Evolutionary conservation across 2,888 invertebrate genomes (phyloP), one percentile per base, ranked within the genome.

Genomic region (Trissoscelio sp.): DNA sequence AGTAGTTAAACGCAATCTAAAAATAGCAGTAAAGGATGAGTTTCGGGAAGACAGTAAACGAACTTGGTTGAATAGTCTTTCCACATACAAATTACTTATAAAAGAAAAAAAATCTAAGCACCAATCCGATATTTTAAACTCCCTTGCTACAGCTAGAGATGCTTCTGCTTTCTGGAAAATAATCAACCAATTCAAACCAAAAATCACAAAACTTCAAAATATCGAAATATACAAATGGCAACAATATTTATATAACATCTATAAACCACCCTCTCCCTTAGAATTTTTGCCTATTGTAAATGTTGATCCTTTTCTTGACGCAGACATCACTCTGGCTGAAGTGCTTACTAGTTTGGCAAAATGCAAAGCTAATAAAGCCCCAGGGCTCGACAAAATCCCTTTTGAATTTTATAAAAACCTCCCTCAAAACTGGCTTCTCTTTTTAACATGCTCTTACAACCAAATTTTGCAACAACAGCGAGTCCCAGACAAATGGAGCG

Each of bases 321-420:
- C n/a, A n/a, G n/a, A n/a, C n/a, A n/a, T n/a, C n/a, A n/a, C n/a
- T n/a, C n/a, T n/a, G n/a, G n/a, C n/a, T n/a, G n/a, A 37, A 9
- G n/a, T n/a, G 1, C 37, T 37, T 37, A 37, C 9, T n/a, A n/a
- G 37, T 37, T n/a, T 37, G 37, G n/a, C 7, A 4, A 37, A 37
- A 37, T 37, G 37, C n/a, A 37, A 37, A 48, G 11, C 11, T 22
- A 24, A 24, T 5, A 22, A 48, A n/a, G 48, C 48, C 9, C 11
- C 48, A 4, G 48, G 48, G 3, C 4, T n/a, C 0, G 48, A 48
- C n/a, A 5, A 5, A 9, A 22, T 48, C 22, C 7, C 22, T 24
- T 48, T 48, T n/a, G 48, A 48, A n/a, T 22, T 48, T 11, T n/a
- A 22, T 11, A 48, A 24, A 22, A 22, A 20, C 22, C 48, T 48